A percentile compares a stretch with the other conserved stretches of the same genome.
Conservation (phyloP, 1,140 invertebrate species). For the Trichonephila clavipes region DNA sequence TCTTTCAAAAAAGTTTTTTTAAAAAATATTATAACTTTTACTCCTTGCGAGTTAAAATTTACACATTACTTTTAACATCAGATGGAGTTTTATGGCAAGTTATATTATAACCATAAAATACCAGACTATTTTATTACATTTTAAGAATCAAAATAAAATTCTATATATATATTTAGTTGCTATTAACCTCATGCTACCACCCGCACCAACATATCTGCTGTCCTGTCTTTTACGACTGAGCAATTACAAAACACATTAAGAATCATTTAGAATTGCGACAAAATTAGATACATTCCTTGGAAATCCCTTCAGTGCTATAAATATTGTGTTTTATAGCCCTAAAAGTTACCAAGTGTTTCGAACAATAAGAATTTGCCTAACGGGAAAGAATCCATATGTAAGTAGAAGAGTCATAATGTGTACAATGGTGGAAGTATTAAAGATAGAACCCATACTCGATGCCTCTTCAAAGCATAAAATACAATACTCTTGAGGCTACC, state of each 20-base stretch:
- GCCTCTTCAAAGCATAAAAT: slow-evolving; percentile 31
- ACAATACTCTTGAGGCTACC: not conserved
- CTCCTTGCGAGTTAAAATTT: too few relatives aligned
- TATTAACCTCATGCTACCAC: too few relatives aligned
- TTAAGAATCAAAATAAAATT: too few relatives aligned
- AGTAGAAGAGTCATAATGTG: not conserved
- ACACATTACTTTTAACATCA: too few relatives aligned
- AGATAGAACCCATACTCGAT: not conserved
- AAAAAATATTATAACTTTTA: too few relatives aligned
- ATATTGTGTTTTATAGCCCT: slow-evolving; percentile 19
- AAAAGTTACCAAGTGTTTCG: not conserved
- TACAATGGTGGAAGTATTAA: slow-evolving; percentile 4
- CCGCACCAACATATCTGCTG: not conserved
- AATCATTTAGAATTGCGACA: not conserved
- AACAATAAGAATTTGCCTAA: not conserved
- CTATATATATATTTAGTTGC: too few relatives aligned
- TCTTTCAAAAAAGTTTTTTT: too few relatives aligned
- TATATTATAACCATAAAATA: too few relatives aligned
- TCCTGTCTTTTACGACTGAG: not conserved
- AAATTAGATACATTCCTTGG: slow-evolving; percentile 39
- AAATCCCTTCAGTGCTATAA: slow-evolving; percentile 36
- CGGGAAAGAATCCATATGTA: not conserved
- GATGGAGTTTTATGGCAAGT: too few relatives aligned
- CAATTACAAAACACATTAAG: not conserved
- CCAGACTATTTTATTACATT: too few relatives aligned